These are phyloP conservation scores for Ditylenchus weischeri DNA, from an alignment of 2,888 invertebrate genomes.

Conservation along the genomic window DNA sequence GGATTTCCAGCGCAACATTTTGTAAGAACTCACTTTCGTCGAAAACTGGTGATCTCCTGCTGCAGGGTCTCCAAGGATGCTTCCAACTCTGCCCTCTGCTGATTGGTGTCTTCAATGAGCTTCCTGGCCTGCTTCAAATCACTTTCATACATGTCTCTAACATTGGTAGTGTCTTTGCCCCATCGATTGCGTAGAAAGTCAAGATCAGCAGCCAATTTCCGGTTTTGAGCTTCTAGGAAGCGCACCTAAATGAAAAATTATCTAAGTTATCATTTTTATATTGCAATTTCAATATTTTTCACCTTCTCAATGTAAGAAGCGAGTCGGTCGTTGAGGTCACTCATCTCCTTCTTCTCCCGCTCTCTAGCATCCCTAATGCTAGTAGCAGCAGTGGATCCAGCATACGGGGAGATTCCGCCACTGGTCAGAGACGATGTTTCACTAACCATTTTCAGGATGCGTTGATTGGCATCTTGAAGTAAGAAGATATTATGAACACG, in stretches of 20 bases:
- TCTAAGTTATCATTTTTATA: not conserved
- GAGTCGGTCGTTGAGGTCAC: conserved; percentile 64
- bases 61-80: conserved; percentile 44
- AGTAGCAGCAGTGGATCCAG: conserved; percentile 57
- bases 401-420: conserved; percentile 43
- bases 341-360: conserved; percentile 64
- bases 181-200: conserved; percentile 53
- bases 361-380: conserved; percentile 61
- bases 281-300: too few relatives aligned
- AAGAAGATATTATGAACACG: not conserved
- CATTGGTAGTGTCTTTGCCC: conserved; percentile 55
- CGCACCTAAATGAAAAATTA: conserved; percentile 45
- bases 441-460: conserved; percentile 56
- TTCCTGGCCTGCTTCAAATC: conserved; percentile 44
- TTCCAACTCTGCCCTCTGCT: conserved; percentile 40
- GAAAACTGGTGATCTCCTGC: conserved; percentile 41
- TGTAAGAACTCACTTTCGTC: conserved; percentile 37
- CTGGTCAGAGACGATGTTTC: conserved; percentile 44
- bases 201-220: conserved; percentile 57
- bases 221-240: conserved; percentile 59
- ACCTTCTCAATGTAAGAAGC: conserved; percentile 40
- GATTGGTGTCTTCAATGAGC: conserved; percentile 47
- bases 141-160: conserved; percentile 41
- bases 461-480: conserved; percentile 28
- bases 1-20: not conserved